phyloP scores from a whole-genome alignment of 1,140 invertebrate species.

The Hesperophylax magnus region DNA sequence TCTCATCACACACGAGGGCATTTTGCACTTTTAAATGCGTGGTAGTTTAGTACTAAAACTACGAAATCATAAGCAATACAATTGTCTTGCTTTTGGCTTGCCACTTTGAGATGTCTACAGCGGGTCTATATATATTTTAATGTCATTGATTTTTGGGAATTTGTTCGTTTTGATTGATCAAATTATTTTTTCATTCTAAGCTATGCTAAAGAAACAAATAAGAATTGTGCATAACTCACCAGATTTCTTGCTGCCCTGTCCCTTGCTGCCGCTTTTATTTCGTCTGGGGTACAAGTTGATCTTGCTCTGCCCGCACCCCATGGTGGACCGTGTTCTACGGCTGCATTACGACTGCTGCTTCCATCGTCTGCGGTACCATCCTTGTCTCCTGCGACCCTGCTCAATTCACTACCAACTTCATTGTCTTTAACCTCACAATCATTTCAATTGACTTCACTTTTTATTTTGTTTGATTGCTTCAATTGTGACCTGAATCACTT shows the following conservation, averaged over 20 bases:
- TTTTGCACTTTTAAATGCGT: too few relatives aligned
- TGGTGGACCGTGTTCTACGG: conserved; percentile 44
- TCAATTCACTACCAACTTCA: neutral
- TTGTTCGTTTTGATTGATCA: too few relatives aligned
- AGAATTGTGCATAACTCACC: conserved; percentile 59
- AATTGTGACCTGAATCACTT: neutral
- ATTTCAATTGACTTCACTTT: neutral
- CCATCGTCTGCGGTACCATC: neutral
- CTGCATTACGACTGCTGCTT: neutral
- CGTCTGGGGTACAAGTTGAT: conserved; percentile 69
- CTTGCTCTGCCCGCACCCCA: conserved; percentile 72
- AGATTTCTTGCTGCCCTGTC: conserved; percentile 68
- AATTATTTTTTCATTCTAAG: too few relatives aligned
- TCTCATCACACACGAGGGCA: too few relatives aligned
- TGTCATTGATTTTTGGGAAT: too few relatives aligned
- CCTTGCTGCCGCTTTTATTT: conserved; percentile 69
- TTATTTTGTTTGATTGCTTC: neutral
- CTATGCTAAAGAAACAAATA: too few relatives aligned
- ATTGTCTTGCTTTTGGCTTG: too few relatives aligned
- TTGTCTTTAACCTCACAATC: neutral
- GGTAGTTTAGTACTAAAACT: too few relatives aligned
- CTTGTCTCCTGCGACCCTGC: neutral
- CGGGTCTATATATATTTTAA: too few relatives aligned
- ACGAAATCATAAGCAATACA: too few relatives aligned
- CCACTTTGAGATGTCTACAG: too few relatives aligned